Evolutionary conservation across 1,140 invertebrate genomes (phyloP).

Genomic region (Drosophila nannoptera): DNA sequence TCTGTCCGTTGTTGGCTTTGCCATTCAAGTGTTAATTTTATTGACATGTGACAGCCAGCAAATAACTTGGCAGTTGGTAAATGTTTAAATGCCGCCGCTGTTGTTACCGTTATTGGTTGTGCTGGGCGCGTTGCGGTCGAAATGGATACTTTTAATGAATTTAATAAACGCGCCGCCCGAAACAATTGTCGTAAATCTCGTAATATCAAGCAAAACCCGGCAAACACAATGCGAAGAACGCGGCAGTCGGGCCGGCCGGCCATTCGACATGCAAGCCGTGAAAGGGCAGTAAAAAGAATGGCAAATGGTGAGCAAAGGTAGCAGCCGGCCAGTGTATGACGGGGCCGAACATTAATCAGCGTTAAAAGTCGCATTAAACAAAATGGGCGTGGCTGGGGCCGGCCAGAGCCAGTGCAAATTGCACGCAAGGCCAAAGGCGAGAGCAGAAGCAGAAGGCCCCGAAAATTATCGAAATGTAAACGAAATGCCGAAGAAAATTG

Average conservation of each 20-base stretch:
- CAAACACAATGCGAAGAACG: background rate
- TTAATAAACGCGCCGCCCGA: slow-evolving; percentile 50
- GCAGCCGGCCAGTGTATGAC: slow-evolving; percentile 28
- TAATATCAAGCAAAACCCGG: slow-evolving; percentile 15
- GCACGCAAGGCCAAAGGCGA: slow-evolving; percentile 46
- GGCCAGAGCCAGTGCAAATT: slow-evolving; percentile 44
- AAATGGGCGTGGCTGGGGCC: slow-evolving; percentile 49
- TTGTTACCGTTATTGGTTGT: slow-evolving; percentile 39
- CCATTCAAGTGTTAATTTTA: slow-evolving; percentile 73
- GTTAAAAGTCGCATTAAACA: slow-evolving; percentile 77
- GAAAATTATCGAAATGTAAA: slow-evolving; percentile 55
- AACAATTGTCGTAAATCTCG: slow-evolving; percentile 38
- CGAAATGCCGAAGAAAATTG: slow-evolving; percentile 66
- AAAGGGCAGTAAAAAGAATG: slow-evolving; percentile 32
- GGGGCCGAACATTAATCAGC: slow-evolving; percentile 68
- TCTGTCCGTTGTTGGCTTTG: slow-evolving; percentile 31
- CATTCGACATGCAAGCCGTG: slow-evolving; percentile 49
- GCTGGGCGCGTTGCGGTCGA: slow-evolving; percentile 46
- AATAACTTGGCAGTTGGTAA: slow-evolving; percentile 59
- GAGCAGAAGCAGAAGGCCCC: slow-evolving; percentile 35
- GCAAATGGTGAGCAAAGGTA: slow-evolving; percentile 31
- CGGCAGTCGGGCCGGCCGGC: background rate
- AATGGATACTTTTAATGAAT: slow-evolving; percentile 65
- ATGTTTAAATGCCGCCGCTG: slow-evolving; percentile 48
- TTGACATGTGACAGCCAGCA: slow-evolving; percentile 73